phyloP scores from a whole-genome alignment of 2,888 invertebrate genomes.

The Scrobipalpa costella region DNA sequence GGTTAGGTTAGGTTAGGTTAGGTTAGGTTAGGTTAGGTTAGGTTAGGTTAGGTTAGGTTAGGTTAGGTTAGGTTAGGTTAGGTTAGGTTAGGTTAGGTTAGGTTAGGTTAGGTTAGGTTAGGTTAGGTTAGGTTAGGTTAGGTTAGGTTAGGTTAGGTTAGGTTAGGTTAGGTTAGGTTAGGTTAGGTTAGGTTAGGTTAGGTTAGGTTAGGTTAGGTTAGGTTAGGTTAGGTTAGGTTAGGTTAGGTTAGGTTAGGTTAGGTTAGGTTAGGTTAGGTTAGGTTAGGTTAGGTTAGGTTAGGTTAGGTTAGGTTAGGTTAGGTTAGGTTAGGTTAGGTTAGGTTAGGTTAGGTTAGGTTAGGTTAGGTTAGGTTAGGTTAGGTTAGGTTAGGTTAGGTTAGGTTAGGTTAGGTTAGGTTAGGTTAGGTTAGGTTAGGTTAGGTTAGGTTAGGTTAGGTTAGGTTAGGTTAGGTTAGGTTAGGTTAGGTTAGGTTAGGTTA shows the following conservation, averaged over 20 bases:
- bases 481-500: constrained; percentile 33
- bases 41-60: constrained; percentile 38
- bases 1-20: constrained; percentile 31
- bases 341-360: constrained; percentile 36
- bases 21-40: constrained; percentile 38
- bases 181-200: constrained; percentile 35
- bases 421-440: constrained; percentile 32
- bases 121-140: constrained; percentile 34
- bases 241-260: constrained; percentile 32
- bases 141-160: constrained; percentile 34
- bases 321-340: constrained; percentile 35
- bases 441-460: constrained; percentile 30
- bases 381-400: constrained; percentile 32
- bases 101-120: constrained; percentile 38
- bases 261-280: constrained; percentile 34
- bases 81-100: constrained; percentile 36
- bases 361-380: constrained; percentile 36
- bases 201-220: constrained; percentile 34
- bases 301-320: constrained; percentile 32
- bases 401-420: constrained; percentile 30
- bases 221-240: constrained; percentile 33
- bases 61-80: constrained; percentile 30
- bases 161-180: constrained; percentile 36
- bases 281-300: constrained; percentile 33
- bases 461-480: constrained; percentile 29